A percentile compares a stretch with the other conserved stretches of the same genome.
These are phyloP conservation scores for Vollenhovia emeryi DNA, from an alignment of 1,140 invertebrate genomes.

Conservation along the genomic window DNA sequence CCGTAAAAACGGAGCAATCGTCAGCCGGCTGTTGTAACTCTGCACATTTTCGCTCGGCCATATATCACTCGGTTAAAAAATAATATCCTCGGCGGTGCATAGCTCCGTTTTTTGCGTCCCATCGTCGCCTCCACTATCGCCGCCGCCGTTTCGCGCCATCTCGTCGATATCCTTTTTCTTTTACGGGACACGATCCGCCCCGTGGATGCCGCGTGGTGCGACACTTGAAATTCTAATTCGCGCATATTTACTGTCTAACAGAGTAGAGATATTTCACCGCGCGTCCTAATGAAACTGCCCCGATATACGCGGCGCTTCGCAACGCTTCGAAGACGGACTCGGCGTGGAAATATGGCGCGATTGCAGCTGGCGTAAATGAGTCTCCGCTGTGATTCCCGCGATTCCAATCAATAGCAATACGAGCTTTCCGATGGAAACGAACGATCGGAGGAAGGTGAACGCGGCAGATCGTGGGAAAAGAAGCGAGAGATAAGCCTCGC, in stretches of 20 bases:
- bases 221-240: slow-evolving; percentile 74
- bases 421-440: neutral
- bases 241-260: slow-evolving; percentile 71
- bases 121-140: slow-evolving; percentile 2
- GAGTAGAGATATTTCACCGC: slow-evolving; percentile 68
- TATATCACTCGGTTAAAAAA: slow-evolving; percentile 73
- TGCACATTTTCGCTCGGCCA: slow-evolving; percentile 70
- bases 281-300: slow-evolving; percentile 67
- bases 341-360: neutral
- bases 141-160: neutral
- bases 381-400: neutral
- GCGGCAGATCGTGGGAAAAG: neutral
- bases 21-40: slow-evolving; percentile 65
- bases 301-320: slow-evolving; percentile 15
- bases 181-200: neutral
- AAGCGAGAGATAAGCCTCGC: slow-evolving; percentile 1
- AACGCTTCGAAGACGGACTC: slow-evolving; percentile 17
- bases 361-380: slow-evolving; percentile 10
- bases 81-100: slow-evolving; percentile 63
- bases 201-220: slow-evolving; percentile 26
- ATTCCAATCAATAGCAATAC: neutral
- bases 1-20: slow-evolving; percentile 71
- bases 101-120: slow-evolving; percentile 18
- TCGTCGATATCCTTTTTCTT: slow-evolving; percentile 73
- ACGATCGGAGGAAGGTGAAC: neutral